Evolutionary conservation across 1,140 invertebrate genomes (phyloP), one percentile per base, ranked within the genome.

Genomic region (Zaprionus camerounensis): DNA sequence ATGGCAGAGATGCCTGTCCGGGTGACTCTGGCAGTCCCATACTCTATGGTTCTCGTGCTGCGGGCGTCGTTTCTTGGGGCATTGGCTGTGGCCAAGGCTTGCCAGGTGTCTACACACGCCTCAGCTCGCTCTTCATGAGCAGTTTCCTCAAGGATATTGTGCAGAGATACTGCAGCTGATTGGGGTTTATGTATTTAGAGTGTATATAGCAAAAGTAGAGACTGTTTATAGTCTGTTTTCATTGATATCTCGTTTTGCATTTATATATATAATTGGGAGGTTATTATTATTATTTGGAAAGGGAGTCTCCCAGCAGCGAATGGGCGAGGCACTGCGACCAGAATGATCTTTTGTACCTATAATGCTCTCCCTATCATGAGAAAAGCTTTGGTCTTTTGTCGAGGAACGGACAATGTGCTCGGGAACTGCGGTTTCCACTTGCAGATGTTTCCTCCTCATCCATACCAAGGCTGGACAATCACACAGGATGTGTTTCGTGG

Each of bases 51-150:
- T 72, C 63, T 6, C 79, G 74, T 5, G n/a, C 63, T 0, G 78
- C 55, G 11, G 88, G 88, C 36, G 83, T 96, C 5, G 94, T 95
- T 0, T 95, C 95, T 17, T 96, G 95, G 94, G 95, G 95, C 41
- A 82, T 92, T 41, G 93, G 73, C 1, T 90, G 85, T 51, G 85
- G 85, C 49, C 57, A 51, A 11, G 76, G 79, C n/a, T 55, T 41
- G n/a, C 95, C 95, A 0, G 95, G 95, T 3, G 94, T 96, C 12
- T 96, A 95, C 17, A 88, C 84, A 9, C 71, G 72, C 9, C 55
- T 88, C 1, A 68, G 67, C 31, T 79, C 70, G 38, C 34, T 46
- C 1, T 1, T 17, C 3, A 73, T 90, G 17, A 64, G 38, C 0
- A 63, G 22, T 1, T 83, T 72, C 55, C 15, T 91, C 0, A 82